Evolutionary conservation across 2,888 invertebrate genomes (phyloP).

Genomic region (Caenorhabditis japonica): DNA sequence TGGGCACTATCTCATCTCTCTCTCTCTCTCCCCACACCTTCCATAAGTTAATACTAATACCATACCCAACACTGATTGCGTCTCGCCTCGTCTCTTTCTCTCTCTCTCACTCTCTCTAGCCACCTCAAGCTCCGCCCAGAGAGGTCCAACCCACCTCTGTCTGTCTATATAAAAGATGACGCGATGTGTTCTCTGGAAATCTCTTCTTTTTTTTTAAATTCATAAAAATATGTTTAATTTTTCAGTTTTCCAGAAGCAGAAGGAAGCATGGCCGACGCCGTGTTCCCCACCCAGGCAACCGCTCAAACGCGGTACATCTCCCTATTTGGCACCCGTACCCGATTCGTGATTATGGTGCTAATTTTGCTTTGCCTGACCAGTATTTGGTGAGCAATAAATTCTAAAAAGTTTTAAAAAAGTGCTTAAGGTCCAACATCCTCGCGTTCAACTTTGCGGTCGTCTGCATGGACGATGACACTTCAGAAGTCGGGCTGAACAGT

Average conservation of each 20-base stretch:
- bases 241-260: no score
- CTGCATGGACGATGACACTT: conserved; percentile 65
- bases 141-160: no score
- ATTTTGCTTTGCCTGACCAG: conserved; percentile 74
- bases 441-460: conserved; percentile 76
- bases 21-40: no score
- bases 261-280: conserved; percentile 41
- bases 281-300: conserved; percentile 61
- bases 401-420: not conserved
- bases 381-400: conserved; percentile 70
- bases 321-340: conserved; percentile 74
- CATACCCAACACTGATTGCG: no score
- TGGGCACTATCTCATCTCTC: no score
- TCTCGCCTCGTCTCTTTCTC: no score
- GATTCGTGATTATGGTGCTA: conserved; percentile 74
- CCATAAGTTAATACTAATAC: no score
- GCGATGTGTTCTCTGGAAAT: conserved; percentile 33
- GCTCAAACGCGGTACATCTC: conserved; percentile 60
- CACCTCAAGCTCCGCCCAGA: no score
- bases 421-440: conserved; percentile 74
- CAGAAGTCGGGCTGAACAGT: conserved; percentile 13
- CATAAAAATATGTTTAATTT: no score
- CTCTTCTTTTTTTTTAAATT: conserved; percentile 13
- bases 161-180: conserved; percentile 26
- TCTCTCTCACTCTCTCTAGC: no score